A percentile compares a stretch with the other conserved stretches of the same genome.
These are phyloP conservation scores for Oryzias sinensis DNA, from an alignment of 2,797 vertebrate species.

Conservation along the genomic window DNA sequence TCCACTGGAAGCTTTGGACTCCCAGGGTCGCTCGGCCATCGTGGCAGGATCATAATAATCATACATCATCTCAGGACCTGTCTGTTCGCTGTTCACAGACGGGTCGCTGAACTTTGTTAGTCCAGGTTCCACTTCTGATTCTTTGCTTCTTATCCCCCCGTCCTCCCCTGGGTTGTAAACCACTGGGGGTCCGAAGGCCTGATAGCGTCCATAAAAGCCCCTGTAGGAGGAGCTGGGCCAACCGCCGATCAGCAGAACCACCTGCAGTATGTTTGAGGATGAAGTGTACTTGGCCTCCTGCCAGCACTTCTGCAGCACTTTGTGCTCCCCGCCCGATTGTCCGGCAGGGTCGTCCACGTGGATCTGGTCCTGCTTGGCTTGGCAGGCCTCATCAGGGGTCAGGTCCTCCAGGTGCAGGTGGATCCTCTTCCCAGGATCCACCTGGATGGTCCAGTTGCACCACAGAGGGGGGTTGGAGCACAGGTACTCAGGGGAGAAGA, in stretches of 20 bases:
- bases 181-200: conserved; percentile 48
- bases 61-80: background rate
- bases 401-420: conserved; percentile 75
- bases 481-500: conserved; percentile 80
- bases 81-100: background rate
- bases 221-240: conserved; percentile 56
- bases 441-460: conserved; percentile 83
- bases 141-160: background rate
- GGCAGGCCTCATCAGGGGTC: conserved; percentile 60
- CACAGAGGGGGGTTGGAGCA: conserved; percentile 79
- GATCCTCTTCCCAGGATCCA: conserved; percentile 65
- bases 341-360: conserved; percentile 71
- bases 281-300: conserved; percentile 59
- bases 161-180: conserved; percentile 38
- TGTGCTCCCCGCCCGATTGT: conserved; percentile 14
- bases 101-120: background rate
- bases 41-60: conserved; percentile 23
- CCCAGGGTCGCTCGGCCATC: conserved; percentile 4
- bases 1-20: background rate
- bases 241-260: conserved; percentile 73
- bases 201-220: conserved; percentile 74
- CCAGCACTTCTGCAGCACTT: conserved; percentile 77
- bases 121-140: background rate
- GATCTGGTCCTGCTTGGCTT: conserved; percentile 75
- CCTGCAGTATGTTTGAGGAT: conserved; percentile 61